Evolutionary conservation across 2,888 invertebrate species (phyloP).

Genomic region (Trichogramma evanescens): DNA sequence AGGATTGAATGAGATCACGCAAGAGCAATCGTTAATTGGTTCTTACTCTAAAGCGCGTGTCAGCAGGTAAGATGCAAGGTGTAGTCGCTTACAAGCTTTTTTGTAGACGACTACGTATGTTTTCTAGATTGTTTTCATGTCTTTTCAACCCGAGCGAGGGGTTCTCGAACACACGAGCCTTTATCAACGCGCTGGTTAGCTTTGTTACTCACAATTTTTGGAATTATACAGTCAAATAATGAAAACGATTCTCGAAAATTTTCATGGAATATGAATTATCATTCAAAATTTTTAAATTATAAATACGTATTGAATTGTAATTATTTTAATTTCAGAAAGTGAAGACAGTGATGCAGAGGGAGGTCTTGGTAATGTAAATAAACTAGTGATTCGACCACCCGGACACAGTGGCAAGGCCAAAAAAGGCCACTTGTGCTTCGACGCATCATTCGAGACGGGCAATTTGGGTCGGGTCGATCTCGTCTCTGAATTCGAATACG

Average conservation of each 20-base stretch:
- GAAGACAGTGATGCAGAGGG: conserved; percentile 91
- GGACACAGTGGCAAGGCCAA: conserved; percentile 94
- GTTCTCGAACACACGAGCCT: conserved; percentile 44
- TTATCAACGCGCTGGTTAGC: conserved; percentile 42
- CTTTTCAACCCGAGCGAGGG: conserved; percentile 35
- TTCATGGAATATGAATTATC: no score
- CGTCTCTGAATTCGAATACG: conserved; percentile 90
- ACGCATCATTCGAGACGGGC: conserved; percentile 94
- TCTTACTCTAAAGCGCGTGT: no score
- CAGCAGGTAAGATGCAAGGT: no score
- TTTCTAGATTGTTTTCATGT: conserved; percentile 21
- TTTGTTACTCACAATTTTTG: not conserved
- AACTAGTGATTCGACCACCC: conserved; percentile 78
- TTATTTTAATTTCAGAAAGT: conserved; percentile 57
- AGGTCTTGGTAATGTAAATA: conserved; percentile 85
- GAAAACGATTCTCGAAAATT: no score
- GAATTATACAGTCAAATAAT: no score
- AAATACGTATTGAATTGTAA: not conserved
- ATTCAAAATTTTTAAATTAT: not conserved
- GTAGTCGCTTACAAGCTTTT: no score
- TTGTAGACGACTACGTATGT: no score
- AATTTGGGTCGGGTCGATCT: conserved; percentile 94
- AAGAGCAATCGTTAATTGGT: no score
- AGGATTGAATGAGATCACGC: no score
- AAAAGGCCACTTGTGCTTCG: conserved; percentile 92